phyloP scores from a whole-genome alignment of 2,113 vertebrate species.

The Psephotus haematonotus region DNA sequence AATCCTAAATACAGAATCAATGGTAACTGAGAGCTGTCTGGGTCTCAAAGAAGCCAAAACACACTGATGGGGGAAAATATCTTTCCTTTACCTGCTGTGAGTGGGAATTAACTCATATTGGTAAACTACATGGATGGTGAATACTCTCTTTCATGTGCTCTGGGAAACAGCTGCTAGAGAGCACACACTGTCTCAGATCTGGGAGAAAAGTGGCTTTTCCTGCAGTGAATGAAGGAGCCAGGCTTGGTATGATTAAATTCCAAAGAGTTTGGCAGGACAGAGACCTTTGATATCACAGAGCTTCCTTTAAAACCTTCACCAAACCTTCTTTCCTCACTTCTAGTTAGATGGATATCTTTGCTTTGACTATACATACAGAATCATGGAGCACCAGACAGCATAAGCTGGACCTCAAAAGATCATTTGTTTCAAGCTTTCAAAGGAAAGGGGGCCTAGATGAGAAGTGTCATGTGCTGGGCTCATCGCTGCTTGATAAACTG shows the following conservation, averaged over 20 bases:
- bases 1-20: no score
- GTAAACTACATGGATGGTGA: background rate
- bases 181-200: background rate
- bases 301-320: background rate
- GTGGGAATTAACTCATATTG: background rate
- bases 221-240: background rate
- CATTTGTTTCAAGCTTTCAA: no score
- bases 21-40: no score
- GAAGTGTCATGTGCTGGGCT: no score
- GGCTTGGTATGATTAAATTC: accelerated
- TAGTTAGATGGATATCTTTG: background rate
- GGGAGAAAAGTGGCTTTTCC: background rate
- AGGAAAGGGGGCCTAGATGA: no score
- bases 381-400: no score
- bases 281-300: background rate
- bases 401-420: no score
- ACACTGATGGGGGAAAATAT: no score
- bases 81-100: background rate
- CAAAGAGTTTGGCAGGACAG: background rate
- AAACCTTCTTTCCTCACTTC: background rate
- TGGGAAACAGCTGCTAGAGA: background rate
- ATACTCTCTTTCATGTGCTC: no score
- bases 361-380: no score
- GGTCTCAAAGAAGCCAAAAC: no score
- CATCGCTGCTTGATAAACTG: no score